Base-by-base conservation (phyloP, 1,140 invertebrate genomes). In the Neodiprion pinetum region DNA sequence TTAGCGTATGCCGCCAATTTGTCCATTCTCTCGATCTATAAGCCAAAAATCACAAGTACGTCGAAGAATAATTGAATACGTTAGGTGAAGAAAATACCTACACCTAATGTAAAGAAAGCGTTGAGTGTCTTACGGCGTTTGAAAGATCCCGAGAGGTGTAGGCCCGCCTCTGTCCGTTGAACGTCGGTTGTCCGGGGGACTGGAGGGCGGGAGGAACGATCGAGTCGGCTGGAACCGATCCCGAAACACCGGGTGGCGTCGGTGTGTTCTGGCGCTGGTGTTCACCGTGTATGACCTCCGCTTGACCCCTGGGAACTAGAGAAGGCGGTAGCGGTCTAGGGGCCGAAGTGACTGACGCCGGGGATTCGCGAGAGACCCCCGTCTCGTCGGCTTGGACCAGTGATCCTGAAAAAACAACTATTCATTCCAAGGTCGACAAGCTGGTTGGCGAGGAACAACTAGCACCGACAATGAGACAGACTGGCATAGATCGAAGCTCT, bases 1-100 rank as follows among this genome's bases (percentile, higher is more conserved):
- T 90, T 91, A 0, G 89, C 78, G 79, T 90, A 82, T 2, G 78
- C 21, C 12, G 73, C 75, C 53, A 79, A 83, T 75, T 86, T 83
- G 7, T 84, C 86, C 21, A 84, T 81, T 69, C 67, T 21, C 67
- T 69, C 67, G 21, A 69, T 21, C 67, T 69, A 23, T 7, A 14
- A 23, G 40, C 21, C 11, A 69, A 69, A 69, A 23, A 7, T 14
- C 7, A 3, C 17, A 7, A 65, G 12, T 65, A 17, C 61, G 61
- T 65, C 12, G 7, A 65, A 14, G 17, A 65, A 65, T 21, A 5
- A 40, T 1, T 40, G 28, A 40, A 40, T 5, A 40, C 28, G 28
- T 40, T 40, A 40, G 28, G 5, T 5, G 28, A 40, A 40, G 28
- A 40, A 5, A 40, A 40, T 40, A 40, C 28, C 28, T 40, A 40